Percentiles rank a stretch among this genome's conserved stretches.
These are phyloP conservation scores for Chromis chromis DNA, from an alignment of 2,797 vertebrate genomes.

Conservation along the genomic window DNA sequence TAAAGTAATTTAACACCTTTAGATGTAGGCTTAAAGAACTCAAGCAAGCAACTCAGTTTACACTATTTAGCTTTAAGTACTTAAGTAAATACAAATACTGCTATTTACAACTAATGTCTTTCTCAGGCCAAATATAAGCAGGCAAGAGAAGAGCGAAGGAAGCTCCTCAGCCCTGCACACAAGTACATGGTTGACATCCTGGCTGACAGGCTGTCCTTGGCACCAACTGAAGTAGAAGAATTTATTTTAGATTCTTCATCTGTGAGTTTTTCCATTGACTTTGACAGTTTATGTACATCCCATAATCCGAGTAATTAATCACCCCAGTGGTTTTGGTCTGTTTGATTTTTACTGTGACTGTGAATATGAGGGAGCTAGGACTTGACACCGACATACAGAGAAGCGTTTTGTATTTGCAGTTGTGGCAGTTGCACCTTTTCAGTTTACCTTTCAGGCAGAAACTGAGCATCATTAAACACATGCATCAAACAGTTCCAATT, in stretches of 20 bases:
- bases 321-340: not conserved
- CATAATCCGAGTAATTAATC: not conserved
- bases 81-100: not conserved
- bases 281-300: not conserved
- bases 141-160: constrained; percentile 81
- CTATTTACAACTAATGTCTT: constrained; percentile 24
- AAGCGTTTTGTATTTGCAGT: not conserved
- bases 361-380: not conserved
- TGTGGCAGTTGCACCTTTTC: not conserved
- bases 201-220: constrained; percentile 75
- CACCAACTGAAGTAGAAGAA: constrained; percentile 79
- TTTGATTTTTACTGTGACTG: no score
- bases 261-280: constrained; percentile 77
- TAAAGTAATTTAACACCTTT: constrained; percentile 16
- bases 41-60: not conserved
- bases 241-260: constrained; percentile 85
- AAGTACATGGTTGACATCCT: constrained; percentile 87
- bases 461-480: not conserved
- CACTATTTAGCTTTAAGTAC: not conserved
- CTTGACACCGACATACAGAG: not conserved
- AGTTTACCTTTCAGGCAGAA: not conserved
- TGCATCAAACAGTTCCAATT: not conserved
- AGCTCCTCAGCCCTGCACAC: constrained; percentile 79
- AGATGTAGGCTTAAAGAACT: not conserved
- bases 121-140: constrained; percentile 81